phyloP scores from a whole-genome alignment of 2,888 invertebrate species.

The Atherix ibis region DNA sequence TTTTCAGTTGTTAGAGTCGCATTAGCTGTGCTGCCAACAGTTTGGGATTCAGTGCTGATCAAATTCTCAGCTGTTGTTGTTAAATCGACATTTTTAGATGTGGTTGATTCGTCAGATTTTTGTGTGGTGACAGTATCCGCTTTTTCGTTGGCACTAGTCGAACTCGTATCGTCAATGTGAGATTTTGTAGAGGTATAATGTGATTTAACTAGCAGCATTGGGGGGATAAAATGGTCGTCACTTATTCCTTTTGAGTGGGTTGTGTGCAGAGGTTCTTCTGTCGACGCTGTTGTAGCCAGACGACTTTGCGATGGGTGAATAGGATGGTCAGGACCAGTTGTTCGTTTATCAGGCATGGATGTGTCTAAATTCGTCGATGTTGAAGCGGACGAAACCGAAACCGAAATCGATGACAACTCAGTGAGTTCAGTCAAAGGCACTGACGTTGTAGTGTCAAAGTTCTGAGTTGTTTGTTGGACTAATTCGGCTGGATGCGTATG shows the following conservation, averaged over 20 bases:
- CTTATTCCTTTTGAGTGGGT: constrained; percentile 21
- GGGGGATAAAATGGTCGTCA: constrained; percentile 32
- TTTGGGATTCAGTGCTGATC: not conserved
- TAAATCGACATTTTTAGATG: constrained; percentile 1
- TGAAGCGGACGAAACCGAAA: no score
- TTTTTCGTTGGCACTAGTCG: constrained; percentile 1
- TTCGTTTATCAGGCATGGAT: constrained; percentile 7
- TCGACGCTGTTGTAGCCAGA: constrained; percentile 9
- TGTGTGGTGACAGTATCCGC: constrained; percentile 5
- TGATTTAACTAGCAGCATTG: constrained; percentile 32
- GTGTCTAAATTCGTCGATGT: constrained; percentile 5
- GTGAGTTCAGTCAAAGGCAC: not conserved
- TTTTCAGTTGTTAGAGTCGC: constrained; percentile 7
- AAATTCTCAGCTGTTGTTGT: not conserved
- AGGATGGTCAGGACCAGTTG: constrained; percentile 19
- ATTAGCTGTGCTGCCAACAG: constrained; percentile 7
- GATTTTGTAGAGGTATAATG: constrained; percentile 26
- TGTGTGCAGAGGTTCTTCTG: constrained; percentile 4
- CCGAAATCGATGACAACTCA: no score
- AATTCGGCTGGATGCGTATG: no score
- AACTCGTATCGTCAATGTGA: constrained; percentile 5
- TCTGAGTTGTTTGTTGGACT: not conserved
- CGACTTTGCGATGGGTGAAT: constrained; percentile 20
- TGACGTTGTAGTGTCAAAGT: not conserved
- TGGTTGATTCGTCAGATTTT: constrained; percentile 1